phyloP scores from a whole-genome alignment of 2,888 invertebrate species.

The Eristalis arbustorum region DNA sequence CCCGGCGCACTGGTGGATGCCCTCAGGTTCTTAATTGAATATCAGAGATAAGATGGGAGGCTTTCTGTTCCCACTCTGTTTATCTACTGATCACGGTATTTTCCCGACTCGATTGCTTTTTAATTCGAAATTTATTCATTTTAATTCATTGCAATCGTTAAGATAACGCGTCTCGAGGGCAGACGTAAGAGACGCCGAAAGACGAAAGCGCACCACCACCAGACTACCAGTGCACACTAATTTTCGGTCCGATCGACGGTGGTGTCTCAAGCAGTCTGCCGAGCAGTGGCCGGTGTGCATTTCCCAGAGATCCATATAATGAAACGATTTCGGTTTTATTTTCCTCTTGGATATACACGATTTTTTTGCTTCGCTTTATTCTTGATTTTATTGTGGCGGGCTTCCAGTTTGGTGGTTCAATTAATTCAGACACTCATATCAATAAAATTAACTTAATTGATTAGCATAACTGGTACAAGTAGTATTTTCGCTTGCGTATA shows the following conservation, averaged over 20 bases:
- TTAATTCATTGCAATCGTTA: slow-evolving; percentile 69
- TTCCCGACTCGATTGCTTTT: slow-evolving; percentile 50
- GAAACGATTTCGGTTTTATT: slow-evolving; percentile 38
- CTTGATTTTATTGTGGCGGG: slow-evolving; percentile 45
- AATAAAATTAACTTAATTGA: slow-evolving; percentile 70
- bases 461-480: slow-evolving; percentile 70
- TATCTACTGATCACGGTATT: slow-evolving; percentile 42
- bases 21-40: slow-evolving; percentile 63
- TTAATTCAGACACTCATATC: slow-evolving; percentile 70
- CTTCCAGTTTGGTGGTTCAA: slow-evolving; percentile 60
- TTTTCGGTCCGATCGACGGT: slow-evolving; percentile 35
- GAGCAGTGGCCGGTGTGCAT: slow-evolving; percentile 22
- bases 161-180: slow-evolving; percentile 59
- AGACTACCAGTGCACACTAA: slow-evolving; percentile 46
- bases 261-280: slow-evolving; percentile 21
- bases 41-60: slow-evolving; percentile 41
- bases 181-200: slow-evolving; percentile 13
- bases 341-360: slow-evolving; percentile 17
- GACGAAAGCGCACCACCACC: slow-evolving; percentile 43
- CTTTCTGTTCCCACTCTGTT: slow-evolving; percentile 1
- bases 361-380: slow-evolving; percentile 6
- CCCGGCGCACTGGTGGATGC: slow-evolving; percentile 24
- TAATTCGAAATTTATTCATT: slow-evolving; percentile 65
- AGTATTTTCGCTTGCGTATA: slow-evolving; percentile 65
- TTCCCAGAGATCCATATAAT: slow-evolving; percentile 46